Conservation (phyloP, 2,113 vertebrate genomes). For the Apeltes quadracus region DNA sequence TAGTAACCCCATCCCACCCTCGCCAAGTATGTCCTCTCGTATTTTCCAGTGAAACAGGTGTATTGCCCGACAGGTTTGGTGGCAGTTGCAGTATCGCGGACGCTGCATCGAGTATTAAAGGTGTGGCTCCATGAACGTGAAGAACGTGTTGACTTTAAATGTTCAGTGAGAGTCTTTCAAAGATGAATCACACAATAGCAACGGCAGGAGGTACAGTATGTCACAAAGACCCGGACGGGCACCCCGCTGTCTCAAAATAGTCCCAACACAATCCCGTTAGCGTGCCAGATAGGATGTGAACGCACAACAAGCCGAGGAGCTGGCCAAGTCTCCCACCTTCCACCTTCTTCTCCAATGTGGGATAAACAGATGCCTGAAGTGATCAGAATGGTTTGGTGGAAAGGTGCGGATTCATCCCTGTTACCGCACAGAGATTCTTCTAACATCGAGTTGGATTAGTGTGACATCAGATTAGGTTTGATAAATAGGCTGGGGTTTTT, state of each 20-base stretch:
- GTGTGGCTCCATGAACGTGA: slow-evolving; percentile 18
- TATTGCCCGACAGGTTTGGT: slow-evolving; percentile 20
- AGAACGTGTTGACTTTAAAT: too few relatives aligned
- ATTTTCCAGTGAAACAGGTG: slow-evolving; percentile 54
- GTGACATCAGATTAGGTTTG: neutral
- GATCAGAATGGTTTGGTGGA: slow-evolving; percentile 11
- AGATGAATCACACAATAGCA: slow-evolving; percentile 37
- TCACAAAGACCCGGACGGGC: slow-evolving; percentile 11
- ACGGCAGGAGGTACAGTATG: neutral
- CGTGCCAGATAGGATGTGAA: slow-evolving; percentile 34
- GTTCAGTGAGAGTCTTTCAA: too few relatives aligned
- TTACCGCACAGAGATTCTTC: neutral
- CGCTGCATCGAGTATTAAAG: slow-evolving; percentile 16
- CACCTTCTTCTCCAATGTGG: neutral
- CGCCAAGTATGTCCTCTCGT: slow-evolving; percentile 57
- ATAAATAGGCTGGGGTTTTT: neutral
- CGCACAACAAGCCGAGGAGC: slow-evolving; percentile 10
- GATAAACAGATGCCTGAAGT: slow-evolving; percentile 22
- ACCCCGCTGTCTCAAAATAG: slow-evolving; percentile 2
- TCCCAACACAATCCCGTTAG: neutral
- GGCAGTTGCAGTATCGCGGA: slow-evolving; percentile 22
- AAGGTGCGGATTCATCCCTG: neutral
- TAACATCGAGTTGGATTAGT: too few relatives aligned
- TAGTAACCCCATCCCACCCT: slow-evolving; percentile 61
- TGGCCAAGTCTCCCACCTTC: slow-evolving; percentile 21